Evolutionary conservation across 2,113 vertebrate species (phyloP).

Genomic region (Brachyhypopomus occidentalis): DNA sequence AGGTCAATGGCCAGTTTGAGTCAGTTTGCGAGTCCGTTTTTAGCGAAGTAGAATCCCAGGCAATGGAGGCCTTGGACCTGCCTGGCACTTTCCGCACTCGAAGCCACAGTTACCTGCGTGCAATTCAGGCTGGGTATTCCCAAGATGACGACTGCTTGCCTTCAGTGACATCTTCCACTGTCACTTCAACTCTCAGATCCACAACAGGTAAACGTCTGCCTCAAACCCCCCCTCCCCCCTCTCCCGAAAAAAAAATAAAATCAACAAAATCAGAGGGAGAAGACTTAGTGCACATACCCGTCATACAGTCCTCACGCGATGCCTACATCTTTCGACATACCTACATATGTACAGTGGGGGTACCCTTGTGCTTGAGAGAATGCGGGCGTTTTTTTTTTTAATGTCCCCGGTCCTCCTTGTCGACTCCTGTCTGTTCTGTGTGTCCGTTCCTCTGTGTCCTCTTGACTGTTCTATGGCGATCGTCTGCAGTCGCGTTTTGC

Average conservation of each 20-base stretch:
- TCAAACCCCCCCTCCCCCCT: constrained; percentile 62
- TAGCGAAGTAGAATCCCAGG: constrained; percentile 98
- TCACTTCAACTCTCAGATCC: constrained; percentile 94
- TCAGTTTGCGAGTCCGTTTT: constrained; percentile 99
- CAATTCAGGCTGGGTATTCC: constrained; percentile 99
- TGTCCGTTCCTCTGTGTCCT: constrained; percentile 62
- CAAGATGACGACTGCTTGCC: constrained; percentile 98
- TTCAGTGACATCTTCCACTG: constrained; percentile 88
- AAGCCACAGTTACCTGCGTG: constrained; percentile 99
- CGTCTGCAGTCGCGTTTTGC: constrained; percentile 67
- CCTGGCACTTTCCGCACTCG: constrained; percentile 98
- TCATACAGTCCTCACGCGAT: constrained; percentile 71
- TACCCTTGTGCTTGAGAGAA: constrained; percentile 76
- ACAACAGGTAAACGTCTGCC: constrained; percentile 86
- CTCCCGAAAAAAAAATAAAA: constrained; percentile 1
- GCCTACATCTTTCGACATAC: constrained; percentile 73
- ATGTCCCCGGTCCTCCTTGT: constrained; percentile 63
- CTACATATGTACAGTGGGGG: constrained; percentile 81
- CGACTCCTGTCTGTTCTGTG: constrained; percentile 56
- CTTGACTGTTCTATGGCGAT: constrained; percentile 62
- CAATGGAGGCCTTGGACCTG: constrained; percentile 98
- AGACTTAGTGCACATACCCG: constrained; percentile 73
- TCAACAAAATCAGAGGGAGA: constrained; percentile 60
- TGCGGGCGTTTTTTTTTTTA: constrained; percentile 64
- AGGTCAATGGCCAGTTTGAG: constrained; percentile 99